These are phyloP conservation scores for Neria commutata DNA, from an alignment of 2,888 invertebrate genomes.

Conservation along the genomic window DNA sequence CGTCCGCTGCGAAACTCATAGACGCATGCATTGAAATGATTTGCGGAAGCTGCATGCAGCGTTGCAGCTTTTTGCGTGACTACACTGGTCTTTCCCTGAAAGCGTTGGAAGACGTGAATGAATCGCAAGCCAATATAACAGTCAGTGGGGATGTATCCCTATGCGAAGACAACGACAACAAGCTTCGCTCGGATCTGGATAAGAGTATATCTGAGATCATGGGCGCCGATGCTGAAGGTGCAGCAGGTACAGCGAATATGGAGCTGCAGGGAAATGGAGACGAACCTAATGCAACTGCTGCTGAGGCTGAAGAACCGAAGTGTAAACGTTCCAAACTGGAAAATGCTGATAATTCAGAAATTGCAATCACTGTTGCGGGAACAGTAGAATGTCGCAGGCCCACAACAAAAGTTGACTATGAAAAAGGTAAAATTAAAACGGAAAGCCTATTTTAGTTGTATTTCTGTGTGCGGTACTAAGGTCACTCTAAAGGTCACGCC, in stretches of 20 bases:
- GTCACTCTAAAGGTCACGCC: too few species aligned
- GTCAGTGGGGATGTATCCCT: constrained; percentile 41
- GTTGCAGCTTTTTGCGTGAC: constrained; percentile 75
- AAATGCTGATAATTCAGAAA: background rate
- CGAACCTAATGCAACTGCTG: background rate
- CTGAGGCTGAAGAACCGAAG: constrained; percentile 37
- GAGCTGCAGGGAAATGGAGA: background rate
- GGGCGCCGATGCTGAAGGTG: constrained; percentile 22
- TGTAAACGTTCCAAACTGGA: constrained; percentile 44
- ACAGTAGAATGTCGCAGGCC: constrained; percentile 42
- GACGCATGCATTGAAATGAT: constrained; percentile 80
- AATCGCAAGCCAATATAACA: constrained; percentile 33
- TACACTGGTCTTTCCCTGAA: constrained; percentile 66
- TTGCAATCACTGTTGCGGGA: background rate
- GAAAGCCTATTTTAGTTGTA: background rate
- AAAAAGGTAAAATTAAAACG: constrained; percentile 35
- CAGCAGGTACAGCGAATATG: background rate
- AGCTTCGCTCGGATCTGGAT: constrained; percentile 47
- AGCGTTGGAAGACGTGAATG: constrained; percentile 34
- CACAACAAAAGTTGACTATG: constrained; percentile 31
- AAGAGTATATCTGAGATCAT: constrained; percentile 55
- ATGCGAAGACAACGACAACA: constrained; percentile 44
- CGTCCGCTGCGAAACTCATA: constrained; percentile 64
- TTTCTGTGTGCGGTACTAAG: too few species aligned
- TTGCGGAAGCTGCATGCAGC: constrained; percentile 78